Evolutionary conservation across 2,888 invertebrate species (phyloP).

Genomic region (Girardia tigrina): DNA sequence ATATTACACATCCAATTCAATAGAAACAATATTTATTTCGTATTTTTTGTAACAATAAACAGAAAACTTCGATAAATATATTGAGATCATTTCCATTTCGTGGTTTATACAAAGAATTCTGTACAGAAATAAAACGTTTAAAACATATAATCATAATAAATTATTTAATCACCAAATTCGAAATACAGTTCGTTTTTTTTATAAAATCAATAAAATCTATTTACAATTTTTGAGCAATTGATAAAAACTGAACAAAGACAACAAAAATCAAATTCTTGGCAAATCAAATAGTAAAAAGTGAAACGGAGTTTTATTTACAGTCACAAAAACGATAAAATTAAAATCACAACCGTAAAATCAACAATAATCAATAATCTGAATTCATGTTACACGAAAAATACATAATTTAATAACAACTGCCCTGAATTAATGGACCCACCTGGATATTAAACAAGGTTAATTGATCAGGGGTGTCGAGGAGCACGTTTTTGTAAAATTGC

Average conservation of each 20-base stretch:
- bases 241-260: background rate
- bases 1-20: no score
- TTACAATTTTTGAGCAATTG: slow-evolving; percentile 4
- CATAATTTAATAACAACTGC: background rate
- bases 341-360: slow-evolving; percentile 10
- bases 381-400: background rate
- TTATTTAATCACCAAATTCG: background rate
- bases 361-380: background rate
- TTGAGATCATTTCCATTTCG: background rate
- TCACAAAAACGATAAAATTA: slow-evolving; percentile 11
- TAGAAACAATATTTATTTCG: no score
- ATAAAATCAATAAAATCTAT: slow-evolving; percentile 1
- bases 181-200: background rate
- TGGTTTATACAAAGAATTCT: background rate
- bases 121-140: slow-evolving; percentile 10
- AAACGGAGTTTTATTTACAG: background rate
- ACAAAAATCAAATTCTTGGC: slow-evolving; percentile 19
- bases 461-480: background rate
- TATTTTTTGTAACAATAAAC: no score
- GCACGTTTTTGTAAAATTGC: background rate
- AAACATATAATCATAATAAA: background rate
- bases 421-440: background rate
- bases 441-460: background rate
- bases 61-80: no score
- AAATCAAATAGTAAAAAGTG: background rate